phyloP scores from a whole-genome alignment of 2,888 invertebrate species.

The Galerucella calmariensis region DNA sequence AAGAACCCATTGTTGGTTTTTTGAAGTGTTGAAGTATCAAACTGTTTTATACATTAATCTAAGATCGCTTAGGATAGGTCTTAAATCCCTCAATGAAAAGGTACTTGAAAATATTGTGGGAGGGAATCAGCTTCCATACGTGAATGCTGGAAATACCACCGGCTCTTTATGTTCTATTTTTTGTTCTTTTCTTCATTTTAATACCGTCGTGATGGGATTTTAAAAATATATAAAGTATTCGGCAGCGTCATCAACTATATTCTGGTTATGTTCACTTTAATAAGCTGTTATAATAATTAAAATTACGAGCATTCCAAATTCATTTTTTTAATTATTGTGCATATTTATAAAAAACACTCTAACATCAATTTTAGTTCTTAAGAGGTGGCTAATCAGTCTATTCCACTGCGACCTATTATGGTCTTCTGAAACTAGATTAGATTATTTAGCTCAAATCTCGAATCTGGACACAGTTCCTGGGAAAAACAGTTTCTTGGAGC shows the following conservation, averaged over 20 bases:
- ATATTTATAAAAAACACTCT: too few species aligned
- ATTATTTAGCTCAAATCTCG: too few species aligned
- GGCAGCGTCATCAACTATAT: neutral
- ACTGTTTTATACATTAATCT: conserved; percentile 45
- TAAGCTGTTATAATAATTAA: too few species aligned
- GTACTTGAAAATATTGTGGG: conserved; percentile 13
- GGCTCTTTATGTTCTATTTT: neutral
- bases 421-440: too few species aligned
- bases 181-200: neutral
- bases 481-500: too few species aligned
- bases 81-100: conserved; percentile 32
- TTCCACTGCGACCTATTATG: too few species aligned
- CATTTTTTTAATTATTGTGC: too few species aligned
- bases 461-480: too few species aligned
- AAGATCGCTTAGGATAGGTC: conserved; percentile 40
- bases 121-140: neutral
- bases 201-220: neutral
- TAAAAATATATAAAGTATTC: neutral
- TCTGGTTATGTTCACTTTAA: neutral
- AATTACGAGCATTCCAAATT: too few species aligned
- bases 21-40: conserved; percentile 42
- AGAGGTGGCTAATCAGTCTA: too few species aligned
- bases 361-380: too few species aligned
- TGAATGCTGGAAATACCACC: neutral
- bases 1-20: conserved; percentile 39